A percentile compares a stretch with the other conserved stretches of the same genome.
Conservation (phyloP, 1,140 invertebrate species). For the Neoseiulus cucumeris region DNA sequence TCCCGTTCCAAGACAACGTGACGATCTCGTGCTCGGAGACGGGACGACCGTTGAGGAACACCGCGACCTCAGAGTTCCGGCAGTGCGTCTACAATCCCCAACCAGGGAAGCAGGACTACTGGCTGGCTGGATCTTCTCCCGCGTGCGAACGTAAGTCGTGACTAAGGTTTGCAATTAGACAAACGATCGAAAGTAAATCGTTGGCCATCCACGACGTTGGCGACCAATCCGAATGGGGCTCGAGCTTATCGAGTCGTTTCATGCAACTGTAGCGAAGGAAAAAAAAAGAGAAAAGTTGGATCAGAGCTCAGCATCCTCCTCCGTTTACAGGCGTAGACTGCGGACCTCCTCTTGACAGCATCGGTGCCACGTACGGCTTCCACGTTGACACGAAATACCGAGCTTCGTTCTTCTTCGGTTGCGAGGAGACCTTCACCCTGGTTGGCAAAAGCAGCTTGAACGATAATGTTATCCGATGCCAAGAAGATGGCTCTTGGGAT, state of each 20-base stretch:
- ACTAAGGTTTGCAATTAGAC: not conserved
- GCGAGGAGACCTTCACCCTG: constrained; percentile 82
- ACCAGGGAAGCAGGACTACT: constrained; percentile 67
- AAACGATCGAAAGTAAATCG: not conserved
- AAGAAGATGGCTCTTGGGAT: constrained; percentile 82
- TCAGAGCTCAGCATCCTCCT: not conserved
- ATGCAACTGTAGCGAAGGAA: too few relatives aligned
- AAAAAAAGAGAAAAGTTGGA: too few relatives aligned
- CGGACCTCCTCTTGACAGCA: constrained; percentile 58
- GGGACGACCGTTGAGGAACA: constrained; percentile 53
- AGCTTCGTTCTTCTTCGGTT: constrained; percentile 84
- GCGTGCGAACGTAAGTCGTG: constrained; percentile 41
- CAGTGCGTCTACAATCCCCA: constrained; percentile 87
- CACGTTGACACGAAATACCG: constrained; percentile 60
- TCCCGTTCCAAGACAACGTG: constrained; percentile 73
- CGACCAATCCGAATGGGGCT: too few relatives aligned
- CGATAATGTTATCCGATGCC: constrained; percentile 77
- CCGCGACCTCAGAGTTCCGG: constrained; percentile 56
- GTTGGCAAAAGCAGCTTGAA: constrained; percentile 73
- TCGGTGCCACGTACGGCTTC: constrained; percentile 79
- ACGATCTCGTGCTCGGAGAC: constrained; percentile 55
- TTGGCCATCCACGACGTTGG: too few relatives aligned
- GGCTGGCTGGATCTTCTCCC: constrained; percentile 64
- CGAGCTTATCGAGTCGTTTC: too few relatives aligned
- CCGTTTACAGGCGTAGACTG: constrained; percentile 45